phyloP scores from a whole-genome alignment of 2,888 invertebrate species.

The Acleris literana region DNA sequence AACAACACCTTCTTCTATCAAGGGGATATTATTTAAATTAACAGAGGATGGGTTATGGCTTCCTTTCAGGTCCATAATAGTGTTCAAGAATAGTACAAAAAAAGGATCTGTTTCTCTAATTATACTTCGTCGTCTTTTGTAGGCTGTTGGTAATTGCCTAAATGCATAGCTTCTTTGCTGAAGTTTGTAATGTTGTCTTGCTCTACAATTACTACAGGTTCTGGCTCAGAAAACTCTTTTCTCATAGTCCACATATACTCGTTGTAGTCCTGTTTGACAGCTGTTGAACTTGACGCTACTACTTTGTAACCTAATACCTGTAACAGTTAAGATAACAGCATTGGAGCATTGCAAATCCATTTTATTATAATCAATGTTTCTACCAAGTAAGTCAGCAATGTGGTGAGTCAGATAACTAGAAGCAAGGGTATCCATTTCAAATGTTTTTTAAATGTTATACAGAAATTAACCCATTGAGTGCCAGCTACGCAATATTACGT shows the following conservation, averaged over 20 bases:
- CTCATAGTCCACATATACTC: constrained; percentile 98
- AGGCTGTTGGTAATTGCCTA: constrained; percentile 68
- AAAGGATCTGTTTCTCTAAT: constrained; percentile 41
- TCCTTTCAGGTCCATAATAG: constrained; percentile 72
- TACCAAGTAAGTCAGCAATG: too few species aligned
- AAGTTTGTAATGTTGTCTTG: constrained; percentile 85
- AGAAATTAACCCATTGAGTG: too few species aligned
- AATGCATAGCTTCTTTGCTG: constrained; percentile 83
- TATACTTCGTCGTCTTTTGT: constrained; percentile 78
- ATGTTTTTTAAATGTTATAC: too few species aligned
- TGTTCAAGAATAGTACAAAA: constrained; percentile 36
- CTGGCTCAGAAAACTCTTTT: constrained; percentile 93
- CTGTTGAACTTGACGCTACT: constrained; percentile 93
- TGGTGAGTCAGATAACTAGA: too few species aligned
- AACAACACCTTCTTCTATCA: constrained; percentile 83
- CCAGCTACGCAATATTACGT: too few species aligned
- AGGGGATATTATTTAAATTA: constrained; percentile 56
- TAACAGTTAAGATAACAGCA: constrained; percentile 42
- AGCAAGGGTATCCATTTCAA: too few species aligned
- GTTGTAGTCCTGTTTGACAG: constrained; percentile 94
- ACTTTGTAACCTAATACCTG: constrained; percentile 94
- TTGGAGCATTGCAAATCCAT: not conserved
- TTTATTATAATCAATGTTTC: too few species aligned
- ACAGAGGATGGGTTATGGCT: constrained; percentile 59
- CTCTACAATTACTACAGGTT: constrained; percentile 86